These are phyloP conservation scores for Isurus oxyrinchus DNA, from an alignment of 2,113 vertebrate species.

Conservation along the genomic window DNA sequence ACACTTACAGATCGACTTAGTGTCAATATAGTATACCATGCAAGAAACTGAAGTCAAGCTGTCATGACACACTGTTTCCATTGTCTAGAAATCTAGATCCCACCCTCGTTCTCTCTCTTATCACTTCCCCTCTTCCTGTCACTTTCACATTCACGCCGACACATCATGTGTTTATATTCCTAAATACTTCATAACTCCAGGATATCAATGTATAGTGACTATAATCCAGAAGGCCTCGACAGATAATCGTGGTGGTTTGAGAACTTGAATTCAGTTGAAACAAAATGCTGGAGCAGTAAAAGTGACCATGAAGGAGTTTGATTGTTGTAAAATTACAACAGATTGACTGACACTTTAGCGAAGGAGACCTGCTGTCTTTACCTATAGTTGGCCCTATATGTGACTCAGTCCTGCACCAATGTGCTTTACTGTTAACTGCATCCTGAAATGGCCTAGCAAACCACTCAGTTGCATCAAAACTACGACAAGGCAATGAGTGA, in stretches of 20 bases:
- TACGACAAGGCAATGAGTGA: no score
- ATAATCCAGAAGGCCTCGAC: not conserved
- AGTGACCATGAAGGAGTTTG: not conserved
- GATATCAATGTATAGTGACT: not conserved
- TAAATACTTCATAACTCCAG: not conserved
- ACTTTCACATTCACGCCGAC: not conserved
- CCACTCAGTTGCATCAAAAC: no score
- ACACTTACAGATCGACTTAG: not conserved
- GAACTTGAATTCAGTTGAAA: not conserved
- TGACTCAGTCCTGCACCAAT: not conserved
- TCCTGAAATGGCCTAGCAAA: not conserved
- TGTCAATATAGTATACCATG: not conserved
- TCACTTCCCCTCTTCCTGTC: not conserved
- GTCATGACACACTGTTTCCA: no score
- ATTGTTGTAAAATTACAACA: no score
- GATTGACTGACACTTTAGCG: not conserved
- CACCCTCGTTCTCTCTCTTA: not conserved
- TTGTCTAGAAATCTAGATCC: not conserved
- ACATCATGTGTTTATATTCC: not conserved
- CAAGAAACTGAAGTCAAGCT: not conserved
- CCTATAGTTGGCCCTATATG: not conserved
- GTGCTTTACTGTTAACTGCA: not conserved
- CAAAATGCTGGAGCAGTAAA: not conserved
- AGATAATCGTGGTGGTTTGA: not conserved
- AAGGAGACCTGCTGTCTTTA: not conserved